A percentile compares a stretch with the other conserved stretches of the same genome.
phyloP scores from a whole-genome alignment of 1,140 invertebrate genomes.

The Phthorimaea operculella region DNA sequence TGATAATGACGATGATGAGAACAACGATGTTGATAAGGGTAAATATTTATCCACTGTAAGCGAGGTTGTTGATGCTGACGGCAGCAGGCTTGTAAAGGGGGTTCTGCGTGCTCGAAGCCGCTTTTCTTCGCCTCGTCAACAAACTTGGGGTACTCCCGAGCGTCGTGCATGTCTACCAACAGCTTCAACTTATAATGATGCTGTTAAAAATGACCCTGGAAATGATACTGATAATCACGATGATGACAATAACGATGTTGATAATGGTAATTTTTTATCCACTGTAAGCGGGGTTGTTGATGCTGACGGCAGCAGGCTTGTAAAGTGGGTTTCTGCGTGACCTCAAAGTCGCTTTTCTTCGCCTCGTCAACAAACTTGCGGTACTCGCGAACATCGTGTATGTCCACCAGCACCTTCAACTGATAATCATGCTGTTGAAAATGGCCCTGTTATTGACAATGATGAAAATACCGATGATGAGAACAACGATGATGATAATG shows the following conservation, averaged over 20 bases:
- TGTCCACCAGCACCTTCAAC: conserved; percentile 44
- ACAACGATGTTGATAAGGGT: too few relatives aligned
- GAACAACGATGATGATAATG: too few relatives aligned
- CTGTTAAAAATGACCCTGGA: too few relatives aligned
- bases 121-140: conserved; percentile 20
- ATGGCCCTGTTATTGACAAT: too few relatives aligned
- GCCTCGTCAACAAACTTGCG: conserved; percentile 33
- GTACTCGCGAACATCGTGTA: conserved; percentile 41
- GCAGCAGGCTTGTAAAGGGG: conserved; percentile 23
- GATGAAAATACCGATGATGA: too few relatives aligned
- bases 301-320: conserved; percentile 17
- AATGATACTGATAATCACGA: too few relatives aligned
- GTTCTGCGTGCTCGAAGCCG: conserved; percentile 28
- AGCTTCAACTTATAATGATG: too few relatives aligned
- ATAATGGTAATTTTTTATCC: too few relatives aligned
- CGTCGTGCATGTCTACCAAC: conserved; percentile 37
- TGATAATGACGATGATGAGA: too few relatives aligned
- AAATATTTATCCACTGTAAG: not conserved
- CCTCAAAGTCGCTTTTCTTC: conserved; percentile 25
- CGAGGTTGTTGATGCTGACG: conserved; percentile 25
- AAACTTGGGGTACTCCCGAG: conserved; percentile 41
- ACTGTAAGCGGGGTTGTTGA: conserved; percentile 23
- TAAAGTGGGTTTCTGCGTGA: conserved; percentile 27
- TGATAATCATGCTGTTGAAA: too few relatives aligned
- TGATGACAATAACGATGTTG: too few relatives aligned